These are phyloP conservation scores for Polypterus bichir DNA, from an alignment of 2,113 vertebrate species.

Conservation along the genomic window DNA sequence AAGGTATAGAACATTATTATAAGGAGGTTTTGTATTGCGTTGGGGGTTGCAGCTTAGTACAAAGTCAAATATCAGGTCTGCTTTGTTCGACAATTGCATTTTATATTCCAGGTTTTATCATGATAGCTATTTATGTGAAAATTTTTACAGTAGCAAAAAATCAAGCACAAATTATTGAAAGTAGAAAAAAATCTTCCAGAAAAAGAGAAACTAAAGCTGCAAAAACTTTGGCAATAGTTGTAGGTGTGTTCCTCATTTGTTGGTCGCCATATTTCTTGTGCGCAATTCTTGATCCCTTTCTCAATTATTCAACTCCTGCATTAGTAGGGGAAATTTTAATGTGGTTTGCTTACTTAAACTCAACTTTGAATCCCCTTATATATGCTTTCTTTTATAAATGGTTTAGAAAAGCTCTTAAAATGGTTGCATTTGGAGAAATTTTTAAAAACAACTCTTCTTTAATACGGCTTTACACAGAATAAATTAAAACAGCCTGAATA, in stretches of 20 bases:
- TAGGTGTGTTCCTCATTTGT: slow-evolving; percentile 8
- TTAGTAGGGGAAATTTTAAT: slow-evolving; percentile 3
- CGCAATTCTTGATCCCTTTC: slow-evolving; percentile 4
- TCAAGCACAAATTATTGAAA: background rate
- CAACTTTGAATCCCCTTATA: slow-evolving; percentile 9
- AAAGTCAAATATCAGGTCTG: slow-evolving; percentile 1
- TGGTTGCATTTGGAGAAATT: background rate
- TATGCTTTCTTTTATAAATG: slow-evolving; percentile 12
- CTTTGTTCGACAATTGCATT: slow-evolving; percentile 3
- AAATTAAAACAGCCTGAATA: background rate
- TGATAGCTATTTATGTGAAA: slow-evolving; percentile 10
- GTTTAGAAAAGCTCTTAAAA: slow-evolving; percentile 10
- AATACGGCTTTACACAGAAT: no score
- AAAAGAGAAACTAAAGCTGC: slow-evolving; percentile 12
- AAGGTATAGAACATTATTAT: slow-evolving; percentile 1
- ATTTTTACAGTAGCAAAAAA: slow-evolving; percentile 6
- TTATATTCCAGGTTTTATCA: slow-evolving; percentile 8
- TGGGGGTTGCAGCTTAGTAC: slow-evolving; percentile 3
- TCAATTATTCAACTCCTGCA: background rate
- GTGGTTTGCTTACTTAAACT: slow-evolving; percentile 12
- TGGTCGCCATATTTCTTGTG: slow-evolving; percentile 9
- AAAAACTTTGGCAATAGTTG: slow-evolving; percentile 7
- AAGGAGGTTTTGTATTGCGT: background rate
- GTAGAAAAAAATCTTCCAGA: slow-evolving; percentile 1
- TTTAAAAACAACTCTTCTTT: no score